Evolutionary conservation across 2,113 vertebrate species (phyloP).

Genomic region (Thinocorus orbignyianus): DNA sequence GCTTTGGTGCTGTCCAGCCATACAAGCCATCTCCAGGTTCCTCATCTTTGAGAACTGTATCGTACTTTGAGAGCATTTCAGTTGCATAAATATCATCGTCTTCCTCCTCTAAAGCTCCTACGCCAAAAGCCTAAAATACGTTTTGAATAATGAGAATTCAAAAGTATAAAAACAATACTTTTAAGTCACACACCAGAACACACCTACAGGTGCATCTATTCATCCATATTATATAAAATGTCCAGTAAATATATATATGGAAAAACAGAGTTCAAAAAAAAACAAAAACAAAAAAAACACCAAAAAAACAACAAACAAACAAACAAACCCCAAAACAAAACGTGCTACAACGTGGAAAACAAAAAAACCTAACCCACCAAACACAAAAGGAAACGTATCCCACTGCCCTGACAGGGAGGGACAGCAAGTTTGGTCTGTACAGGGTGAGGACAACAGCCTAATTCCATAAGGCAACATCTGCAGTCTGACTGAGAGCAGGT

Average conservation of each 20-base stretch:
- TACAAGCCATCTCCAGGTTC: conserved; percentile 92
- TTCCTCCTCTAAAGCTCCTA: conserved; percentile 93
- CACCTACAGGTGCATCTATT: not conserved
- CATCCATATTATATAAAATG: not conserved
- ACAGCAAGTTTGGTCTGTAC: not conserved
- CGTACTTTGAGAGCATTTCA: conserved; percentile 90
- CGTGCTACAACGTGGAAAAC: not conserved
- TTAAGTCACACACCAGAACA: not conserved
- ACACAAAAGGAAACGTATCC: not conserved
- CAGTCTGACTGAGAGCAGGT: not conserved
- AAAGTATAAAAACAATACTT: not conserved
- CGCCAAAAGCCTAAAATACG: conserved; percentile 87
- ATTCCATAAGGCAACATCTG: not conserved
- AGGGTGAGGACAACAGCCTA: not conserved
- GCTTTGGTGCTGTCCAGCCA: conserved; percentile 93
- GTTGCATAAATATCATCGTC: conserved; percentile 93
- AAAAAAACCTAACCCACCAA: not conserved
- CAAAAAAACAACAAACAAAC: no score
- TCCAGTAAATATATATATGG: not conserved
- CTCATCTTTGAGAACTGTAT: conserved; percentile 85
- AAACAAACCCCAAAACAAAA: no score
- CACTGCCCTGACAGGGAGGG: not conserved
- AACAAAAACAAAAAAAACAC: not conserved
- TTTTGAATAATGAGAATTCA: not conserved
- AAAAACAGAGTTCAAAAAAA: not conserved